Evolutionary conservation across 1,140 invertebrate genomes (phyloP), one percentile per base, ranked within the genome.

Genomic region (Macrotrachela quadricornifera): DNA sequence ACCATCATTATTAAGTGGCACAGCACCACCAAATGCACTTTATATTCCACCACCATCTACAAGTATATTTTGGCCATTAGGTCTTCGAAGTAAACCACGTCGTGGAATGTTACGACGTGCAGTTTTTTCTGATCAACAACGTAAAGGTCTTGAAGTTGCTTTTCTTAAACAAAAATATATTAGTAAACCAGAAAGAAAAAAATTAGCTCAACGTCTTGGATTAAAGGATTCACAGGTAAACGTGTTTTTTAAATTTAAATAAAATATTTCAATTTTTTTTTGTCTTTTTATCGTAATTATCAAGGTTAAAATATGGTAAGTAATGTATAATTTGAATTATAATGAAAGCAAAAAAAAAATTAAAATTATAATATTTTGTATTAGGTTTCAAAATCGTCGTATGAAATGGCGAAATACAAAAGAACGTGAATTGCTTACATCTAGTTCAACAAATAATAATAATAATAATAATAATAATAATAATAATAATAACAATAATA

Each of bases 121-220:
- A 0, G 90, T 96, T 0, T 84, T 85, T 72, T 91, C 83, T 46
- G 87, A 94, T 63, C 77, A 84, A 1, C 91, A 96, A 64, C 73
- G 90, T 51, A 86, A 90, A 59, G 90, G 90, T 0, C 72, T 96
- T 49, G 91, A 96, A 71, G 83, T 87, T 59, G 75, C 86, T 63
- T 96, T 95, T 70, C 84, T 90, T 68, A 77, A 87, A 46, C 88
- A 96, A 68, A 94, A 95, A 69, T 96, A 96, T 68, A 96, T 96
- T 64, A 91, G 85, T 59, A 96, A 95, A 70, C 88, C 88, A 0
- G 90, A 96, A 67, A 75, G 91, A 59, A 88, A 92, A 69, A 92
- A 94, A 63, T 71, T 96, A 43, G 90, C 91, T 0, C 85, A 90
- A 62, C 86, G 88, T 65, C 75, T 96, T 16, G 88, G 86, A 17